Evolutionary conservation across 37 sponge, comb jelly and placozoan genomes (phyloP), one percentile per base, ranked within the genome.

Genomic region (Amphimedon queenslandica): DNA sequence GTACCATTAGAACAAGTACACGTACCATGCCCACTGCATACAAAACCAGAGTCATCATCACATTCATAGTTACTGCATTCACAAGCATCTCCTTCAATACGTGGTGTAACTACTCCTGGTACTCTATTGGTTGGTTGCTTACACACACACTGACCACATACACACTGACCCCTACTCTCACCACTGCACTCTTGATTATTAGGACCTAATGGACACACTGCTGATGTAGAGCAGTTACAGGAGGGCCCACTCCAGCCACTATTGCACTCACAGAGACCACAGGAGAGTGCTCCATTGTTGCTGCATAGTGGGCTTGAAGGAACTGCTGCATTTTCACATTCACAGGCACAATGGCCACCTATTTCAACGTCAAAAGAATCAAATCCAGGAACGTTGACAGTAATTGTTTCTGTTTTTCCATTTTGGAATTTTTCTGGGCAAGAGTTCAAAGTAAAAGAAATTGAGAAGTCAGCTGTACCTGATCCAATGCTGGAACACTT

Each of bases 231-330:
- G 38, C 28, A 69, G 42, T 1, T 1, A 6, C 29, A 69, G 2
- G 20, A 24, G 28, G 1, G 28, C 21, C 42, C 29, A 21, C 16
- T 69, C 82, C 68, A 57, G 40, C 74, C 82, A n/a, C 29, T n/a
- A 29, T 73, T 39, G 33, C 82, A 81, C n/a, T 51, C 35, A 63
- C 82, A 81, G 1, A 41, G 38, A 25, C 82, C 82, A 73, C 82
- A 81, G 16, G 28, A 65, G 24, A 74, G 42, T 6, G 40, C 40
- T 23, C 82, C 82, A 64, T 35, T 64, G 23, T 40, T n/a, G n/a
- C n/a, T 24, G 32, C 38, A 70, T 4, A 5, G 36, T 43, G 51
- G 13, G 3, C 25, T 41, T 2, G 4, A 21, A 24, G n/a, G 2
- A 30, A 70, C n/a, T 24, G 75, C 23, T 23, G 64, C 64, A 65